Base-by-base conservation (phyloP, 2,797 vertebrate species). In the Pseudopleuronectes americanus region DNA sequence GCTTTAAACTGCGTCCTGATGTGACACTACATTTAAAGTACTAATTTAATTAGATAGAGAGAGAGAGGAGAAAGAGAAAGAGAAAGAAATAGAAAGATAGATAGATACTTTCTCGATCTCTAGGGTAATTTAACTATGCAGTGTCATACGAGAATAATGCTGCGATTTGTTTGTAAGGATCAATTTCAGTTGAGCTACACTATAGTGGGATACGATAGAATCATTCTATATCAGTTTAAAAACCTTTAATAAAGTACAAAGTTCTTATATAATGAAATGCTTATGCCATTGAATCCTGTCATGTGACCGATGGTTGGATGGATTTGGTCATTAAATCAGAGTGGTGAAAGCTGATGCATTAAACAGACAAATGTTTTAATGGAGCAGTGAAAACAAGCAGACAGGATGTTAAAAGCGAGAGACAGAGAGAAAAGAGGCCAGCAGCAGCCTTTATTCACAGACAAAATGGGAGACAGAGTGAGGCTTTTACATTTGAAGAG, bases 401-500 rank as follows among this genome's bases (percentile, higher is more conserved):
- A 78, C 57, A 74, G 59, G 12, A 57, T 24, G 72, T 63, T 54
- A 59, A 47, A 57, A 68, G 76, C 68, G 75, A 81, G 33, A 88
- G 63, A 87, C 48, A 77, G 68, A 28, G 57, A 43, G 58, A 63
- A 55, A 21, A 79, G n/a, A 33, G 43, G 68, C 72, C 57, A 48
- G 80, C 51, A 81, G 60, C 38, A 81, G 79, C 68, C 67, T 95
- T 94, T 93, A 93, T 94, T 94, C 21, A 70, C 62, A 85, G 60
- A 87, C 52, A 76, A 49, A 54, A 10, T 28, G 23, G 68, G 21
- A 64, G 26, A 64, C 68, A 68, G 62, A 22, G 31, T n/a, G 61
- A 38, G 66, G 68, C 12, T 17, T 58, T 62, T 59, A 90, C 84
- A 86, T 64, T 75, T 48, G 67, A 24, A 77, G 48, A 69, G 55